These are phyloP conservation scores for Hyperoodon ampullatus DNA, from an alignment of 2,113 vertebrate species.

Conservation along the genomic window DNA sequence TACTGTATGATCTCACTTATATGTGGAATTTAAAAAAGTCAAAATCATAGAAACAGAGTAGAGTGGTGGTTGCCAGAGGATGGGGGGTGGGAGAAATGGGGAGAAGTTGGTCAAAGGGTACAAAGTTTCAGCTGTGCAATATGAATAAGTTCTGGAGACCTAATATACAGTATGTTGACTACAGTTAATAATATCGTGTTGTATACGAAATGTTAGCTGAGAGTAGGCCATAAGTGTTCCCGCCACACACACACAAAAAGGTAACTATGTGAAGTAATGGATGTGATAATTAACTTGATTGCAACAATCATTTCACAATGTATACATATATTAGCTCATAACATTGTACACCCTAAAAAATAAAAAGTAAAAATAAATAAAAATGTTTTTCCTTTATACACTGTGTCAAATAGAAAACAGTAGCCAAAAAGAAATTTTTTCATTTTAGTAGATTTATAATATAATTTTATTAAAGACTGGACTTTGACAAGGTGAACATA, in stretches of 20 bases:
- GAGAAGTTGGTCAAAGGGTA: background rate
- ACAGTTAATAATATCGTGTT: background rate
- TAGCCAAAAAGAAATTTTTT: background rate
- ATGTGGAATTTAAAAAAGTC: background rate
- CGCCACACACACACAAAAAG: background rate
- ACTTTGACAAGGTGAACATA: background rate
- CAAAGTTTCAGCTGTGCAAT: background rate
- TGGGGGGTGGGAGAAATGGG: background rate
- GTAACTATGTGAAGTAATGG: background rate
- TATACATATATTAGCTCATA: background rate
- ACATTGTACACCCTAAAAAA: background rate
- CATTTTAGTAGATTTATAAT: background rate
- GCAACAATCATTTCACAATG: background rate
- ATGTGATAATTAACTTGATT: background rate
- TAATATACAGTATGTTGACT: background rate
- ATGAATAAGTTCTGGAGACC: background rate
- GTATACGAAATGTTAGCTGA: background rate
- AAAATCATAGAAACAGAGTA: background rate
- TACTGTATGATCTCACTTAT: background rate
- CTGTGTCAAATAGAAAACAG: background rate
- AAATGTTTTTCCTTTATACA: background rate
- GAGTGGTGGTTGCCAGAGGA: background rate
- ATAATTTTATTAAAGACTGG: constrained; percentile 10
- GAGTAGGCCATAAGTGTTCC: background rate
- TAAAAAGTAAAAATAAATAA: background rate